Base-by-base conservation (phyloP, 2,797 vertebrate genomes). In the Clangula hyemalis region DNA sequence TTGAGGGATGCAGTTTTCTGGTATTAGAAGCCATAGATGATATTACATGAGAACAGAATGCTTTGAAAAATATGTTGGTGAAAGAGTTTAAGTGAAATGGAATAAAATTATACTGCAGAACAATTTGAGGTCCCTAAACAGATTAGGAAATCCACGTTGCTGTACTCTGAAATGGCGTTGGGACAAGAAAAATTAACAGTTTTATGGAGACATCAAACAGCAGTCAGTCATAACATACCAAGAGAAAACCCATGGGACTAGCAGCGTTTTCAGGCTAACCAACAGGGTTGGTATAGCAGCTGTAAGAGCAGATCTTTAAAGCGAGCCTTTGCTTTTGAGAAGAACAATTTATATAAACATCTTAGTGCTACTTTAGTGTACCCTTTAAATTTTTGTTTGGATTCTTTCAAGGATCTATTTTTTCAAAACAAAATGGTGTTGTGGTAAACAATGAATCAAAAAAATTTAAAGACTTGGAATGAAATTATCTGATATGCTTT, bases 361-460 rank as follows among this genome's bases (percentile, higher is more conserved):
- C 49, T 92, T 88, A 56, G 47, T 41, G 88, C 61, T 60, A 4
- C 54, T 3, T 3, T 22, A 80, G 21, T 47, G 32, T 28, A 10
- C 32, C 73, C 49, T 60, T 68, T 32, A 69, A 81, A 36, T 49
- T 89, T 96, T 75, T 73, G 68, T 96, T 96, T 94, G 78, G 70
- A 56, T 89, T 75, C 70, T 85, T 93, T 47, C 36, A 90, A 79
- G 65, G 34, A 80, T 84, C 83, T 91, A 30, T 18, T 91, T 94
- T 84, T 84, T 95, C 54, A 82, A 82, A 95, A 65, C 51, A 91
- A 89, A 85, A 93, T 32, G 56, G 7, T 66, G 70, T 88, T 94
- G 28, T 86, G 65, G 64, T 94, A 86, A 91, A 36, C 60, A 69
- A 80, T 90, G 72, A 86, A 61, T 86, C 13, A 10, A 36, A 81